Conservation (phyloP, 2,888 invertebrate genomes). For the Acheta domesticus region DNA sequence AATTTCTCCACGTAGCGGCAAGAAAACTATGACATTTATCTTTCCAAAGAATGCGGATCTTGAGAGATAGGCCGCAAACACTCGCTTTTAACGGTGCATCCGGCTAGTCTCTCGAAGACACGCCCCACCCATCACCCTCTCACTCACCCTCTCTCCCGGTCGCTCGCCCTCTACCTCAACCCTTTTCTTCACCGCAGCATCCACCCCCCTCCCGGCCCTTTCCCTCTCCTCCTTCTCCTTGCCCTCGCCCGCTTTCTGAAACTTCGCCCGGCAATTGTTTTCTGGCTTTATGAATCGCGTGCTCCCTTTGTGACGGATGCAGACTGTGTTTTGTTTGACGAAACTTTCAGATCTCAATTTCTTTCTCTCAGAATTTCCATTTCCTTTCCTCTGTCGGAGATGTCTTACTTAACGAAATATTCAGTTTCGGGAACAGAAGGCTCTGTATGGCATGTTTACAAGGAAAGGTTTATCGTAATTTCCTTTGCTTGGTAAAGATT, state of each 20-base stretch:
- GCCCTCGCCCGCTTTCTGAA: background rate
- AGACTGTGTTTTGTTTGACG: constrained; percentile 11
- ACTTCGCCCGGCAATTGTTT: background rate
- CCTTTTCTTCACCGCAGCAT: too few relatives aligned
- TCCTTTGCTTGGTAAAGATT: background rate
- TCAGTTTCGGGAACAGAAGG: background rate
- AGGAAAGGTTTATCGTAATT: constrained; percentile 6
- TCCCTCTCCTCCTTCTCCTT: too few relatives aligned
- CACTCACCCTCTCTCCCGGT: too few relatives aligned
- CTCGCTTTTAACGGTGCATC: too few relatives aligned
- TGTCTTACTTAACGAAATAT: constrained; percentile 18
- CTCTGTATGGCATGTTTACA: background rate
- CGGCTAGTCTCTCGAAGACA: too few relatives aligned
- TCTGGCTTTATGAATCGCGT: constrained; percentile 18
- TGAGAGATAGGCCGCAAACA: too few relatives aligned
- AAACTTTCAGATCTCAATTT: constrained; percentile 18
- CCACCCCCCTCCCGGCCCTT: too few relatives aligned
- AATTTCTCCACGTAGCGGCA: too few relatives aligned
- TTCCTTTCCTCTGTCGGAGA: constrained; percentile 8
- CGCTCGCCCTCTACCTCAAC: too few relatives aligned
- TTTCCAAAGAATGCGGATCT: too few relatives aligned
- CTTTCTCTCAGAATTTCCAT: background rate
- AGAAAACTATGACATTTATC: too few relatives aligned
- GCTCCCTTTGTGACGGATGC: constrained; percentile 5
- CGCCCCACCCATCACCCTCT: too few relatives aligned